Base-by-base conservation (phyloP, 2,797 vertebrate genomes). In the Takifugu ocellatus region DNA sequence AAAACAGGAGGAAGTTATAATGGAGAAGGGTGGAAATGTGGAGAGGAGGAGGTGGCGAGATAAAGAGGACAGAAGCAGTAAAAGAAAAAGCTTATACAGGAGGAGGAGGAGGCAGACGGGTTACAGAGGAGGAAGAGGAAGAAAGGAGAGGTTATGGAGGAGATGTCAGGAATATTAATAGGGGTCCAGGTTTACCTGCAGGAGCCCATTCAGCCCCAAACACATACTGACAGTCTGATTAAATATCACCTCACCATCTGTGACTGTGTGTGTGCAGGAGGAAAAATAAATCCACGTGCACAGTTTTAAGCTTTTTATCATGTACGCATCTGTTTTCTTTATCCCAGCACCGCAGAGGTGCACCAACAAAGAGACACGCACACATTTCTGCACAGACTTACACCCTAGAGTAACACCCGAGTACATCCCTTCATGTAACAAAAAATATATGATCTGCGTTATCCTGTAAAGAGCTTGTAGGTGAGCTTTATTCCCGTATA, bases 161-260 rank as follows among this genome's bases (percentile, higher is more conserved):
- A 86, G 74, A 74, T 88, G 87, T 90, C 87, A 86, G 85, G 83
- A 89, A 90, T 90, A 91, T 90, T 90, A 91, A 91, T 90, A 82
- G 68, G 74, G 36, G 52, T 77, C 82, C 81, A 68, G 67, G 72
- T 88, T 84, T 90, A 90, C 88, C 84, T 88, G 86, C 86, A 90
- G 87, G 77, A 87, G 72, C 78, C 78, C 74, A 83, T 90, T 90
- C 83, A 87, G 84, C 69, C 68, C 77, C 68, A 91, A 87, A 89
- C 86, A 84, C 81, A 83, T 59, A 84, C 82, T 82, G 85, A 87
- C 85, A 78, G 64, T 73, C 81, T 87, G 87, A 92, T 89, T 91
- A 88, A 90, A 90, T 89, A 85, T 87, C 84, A 77, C 59, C 56
- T 82, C 55, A 49, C 46, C 1, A 26, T 68, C 33, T 60, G 44